Evolutionary conservation across 2,113 vertebrate genomes (phyloP).

Genomic region (Etheostoma cragini): DNA sequence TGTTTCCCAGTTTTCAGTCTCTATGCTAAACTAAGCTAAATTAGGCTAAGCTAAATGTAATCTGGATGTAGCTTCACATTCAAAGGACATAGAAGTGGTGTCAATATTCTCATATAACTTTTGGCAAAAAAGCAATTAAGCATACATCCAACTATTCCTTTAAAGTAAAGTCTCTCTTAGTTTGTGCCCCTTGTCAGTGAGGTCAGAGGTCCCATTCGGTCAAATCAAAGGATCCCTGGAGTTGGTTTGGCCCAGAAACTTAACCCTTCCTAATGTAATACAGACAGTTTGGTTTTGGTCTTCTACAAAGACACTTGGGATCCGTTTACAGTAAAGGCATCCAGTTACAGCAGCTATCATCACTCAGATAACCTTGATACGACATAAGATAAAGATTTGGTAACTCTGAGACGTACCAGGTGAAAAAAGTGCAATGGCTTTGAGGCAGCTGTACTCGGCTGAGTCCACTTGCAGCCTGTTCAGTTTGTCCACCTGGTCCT

Average conservation of each 20-base stretch:
- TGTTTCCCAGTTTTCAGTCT: neutral
- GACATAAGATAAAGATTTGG: neutral
- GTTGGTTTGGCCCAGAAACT: neutral
- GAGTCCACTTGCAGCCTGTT: constrained; percentile 94
- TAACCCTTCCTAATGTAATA: neutral
- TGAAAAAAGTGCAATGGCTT: constrained; percentile 96
- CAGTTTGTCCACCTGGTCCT: constrained; percentile 98
- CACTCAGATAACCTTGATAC: neutral
- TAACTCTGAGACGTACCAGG: constrained; percentile 84
- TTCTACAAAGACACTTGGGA: neutral
- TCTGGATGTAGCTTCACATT: neutral
- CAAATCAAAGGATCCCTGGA: constrained; percentile 10
- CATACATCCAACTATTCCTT: neutral
- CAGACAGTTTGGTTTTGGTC: constrained; percentile 17
- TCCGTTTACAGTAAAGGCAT: constrained; percentile 12
- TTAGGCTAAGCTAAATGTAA: neutral
- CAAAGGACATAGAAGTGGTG: neutral
- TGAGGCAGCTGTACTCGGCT: constrained; percentile 97
- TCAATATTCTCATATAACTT: neutral
- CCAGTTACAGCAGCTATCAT: neutral
- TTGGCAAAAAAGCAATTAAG: neutral
- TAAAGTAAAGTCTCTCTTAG: neutral
- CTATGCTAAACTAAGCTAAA: constrained; percentile 1
- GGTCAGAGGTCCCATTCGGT: constrained; percentile 29
- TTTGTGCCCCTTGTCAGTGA: neutral